Base-by-base conservation (phyloP, 2,797 vertebrate species). In the Gallinago solitaria region DNA sequence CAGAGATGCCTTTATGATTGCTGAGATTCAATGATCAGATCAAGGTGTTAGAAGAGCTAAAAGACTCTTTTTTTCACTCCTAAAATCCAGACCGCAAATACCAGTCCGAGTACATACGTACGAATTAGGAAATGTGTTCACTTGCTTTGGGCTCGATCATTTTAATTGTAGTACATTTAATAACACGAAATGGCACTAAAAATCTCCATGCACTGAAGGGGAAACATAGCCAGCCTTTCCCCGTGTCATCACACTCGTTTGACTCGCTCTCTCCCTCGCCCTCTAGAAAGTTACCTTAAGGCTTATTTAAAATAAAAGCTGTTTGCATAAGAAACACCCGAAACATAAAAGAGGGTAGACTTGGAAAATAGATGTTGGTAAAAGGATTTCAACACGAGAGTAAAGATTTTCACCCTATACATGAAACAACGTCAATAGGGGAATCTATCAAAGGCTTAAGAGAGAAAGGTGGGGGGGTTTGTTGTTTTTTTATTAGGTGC, bases 1-100 rank as follows among this genome's bases (percentile, higher is more conserved):
- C 67, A 76, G 93, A 92, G 91, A 81, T 96, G 94, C 91, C 94
- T 97, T 75, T 83, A 87, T 88, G 92, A 93, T 83, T 83, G 80
- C 88, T 75, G 94, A 82, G 89, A 82, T 93, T 70, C 82, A 69
- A 7, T 33, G 84, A 75, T 86, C 92, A 91, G 93, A 82, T 88
- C 89, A 91, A 95, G 70, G 94, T 92, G 88, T 71, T 83, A 67
- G 16, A 67, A 76, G 84, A 93, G 48, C 89, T 73, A 59, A 74
- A 73, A 83, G 81, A 33, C 83, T 56, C 16, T 30, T 35, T 74
- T 74, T 27, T 25, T 16, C 12, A 20, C 28, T 63, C 65, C 67
- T 59, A 37, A 51, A 65, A 73, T 33, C 48, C 27, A 57, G 56
- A 83, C 35, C 37, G 61, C 51, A 81, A 79, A 70, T 51, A 69